These are phyloP conservation scores for Notamacropus eugenii DNA, from an alignment of 2,797 vertebrate genomes.

Conservation along the genomic window DNA sequence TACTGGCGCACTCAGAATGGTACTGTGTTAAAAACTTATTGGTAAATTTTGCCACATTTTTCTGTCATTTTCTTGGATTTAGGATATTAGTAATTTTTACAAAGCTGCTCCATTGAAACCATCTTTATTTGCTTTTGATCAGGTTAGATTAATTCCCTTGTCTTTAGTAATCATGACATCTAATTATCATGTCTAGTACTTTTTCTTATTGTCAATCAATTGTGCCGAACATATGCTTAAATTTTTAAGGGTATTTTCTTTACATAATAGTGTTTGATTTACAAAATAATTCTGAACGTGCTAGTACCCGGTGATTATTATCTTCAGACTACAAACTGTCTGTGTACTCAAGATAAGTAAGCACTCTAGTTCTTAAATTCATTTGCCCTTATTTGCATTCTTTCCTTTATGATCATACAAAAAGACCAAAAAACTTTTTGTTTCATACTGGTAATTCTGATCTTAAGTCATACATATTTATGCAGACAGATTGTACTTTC, in stretches of 20 bases:
- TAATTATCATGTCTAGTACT: not conserved
- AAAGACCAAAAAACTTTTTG: not conserved
- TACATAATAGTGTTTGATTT: not conserved
- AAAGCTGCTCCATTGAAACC: not conserved
- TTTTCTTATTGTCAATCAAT: conserved; percentile 48
- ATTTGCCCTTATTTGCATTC: conserved; percentile 6
- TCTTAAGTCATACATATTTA: not conserved
- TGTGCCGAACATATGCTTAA: not conserved
- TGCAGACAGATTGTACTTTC: not conserved
- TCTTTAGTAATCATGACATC: not conserved
- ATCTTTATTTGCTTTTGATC: not conserved
- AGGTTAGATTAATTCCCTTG: not conserved
- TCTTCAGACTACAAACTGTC: conserved; percentile 32
- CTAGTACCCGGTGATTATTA: not conserved
- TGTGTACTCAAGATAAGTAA: not conserved
- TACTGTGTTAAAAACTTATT: not conserved
- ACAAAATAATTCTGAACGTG: conserved; percentile 27
- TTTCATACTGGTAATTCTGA: not conserved
- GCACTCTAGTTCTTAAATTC: not conserved
- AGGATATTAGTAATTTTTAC: not conserved
- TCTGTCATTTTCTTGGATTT: not conserved
- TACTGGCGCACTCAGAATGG: not conserved
- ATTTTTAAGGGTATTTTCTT: not conserved
- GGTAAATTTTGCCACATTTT: not conserved
- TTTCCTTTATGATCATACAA: not conserved